Base-by-base conservation (phyloP, 1,140 invertebrate genomes). In the Drosophila nasuta region DNA sequence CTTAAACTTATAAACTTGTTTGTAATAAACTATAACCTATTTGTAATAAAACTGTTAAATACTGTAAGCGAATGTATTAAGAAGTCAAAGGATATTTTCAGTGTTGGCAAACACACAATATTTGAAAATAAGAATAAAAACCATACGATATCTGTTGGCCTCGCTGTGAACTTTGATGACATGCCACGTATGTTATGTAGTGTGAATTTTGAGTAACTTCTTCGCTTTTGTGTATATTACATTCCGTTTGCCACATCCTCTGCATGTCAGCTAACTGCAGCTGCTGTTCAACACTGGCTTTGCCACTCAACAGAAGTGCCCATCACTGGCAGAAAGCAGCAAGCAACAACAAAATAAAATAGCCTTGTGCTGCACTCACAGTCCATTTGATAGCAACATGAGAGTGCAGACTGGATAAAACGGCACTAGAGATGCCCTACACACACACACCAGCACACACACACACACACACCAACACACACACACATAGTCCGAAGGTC, bases 311-410 rank as follows among this genome's bases (percentile, higher is more conserved):
- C 62, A 35, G 45, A 72, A 43, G 13, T 15, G 62, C 45, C 46
- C 52, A 48, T 72, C 69, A 72, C 10, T 72, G 52, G 48, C 41
- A 67, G 43, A 41, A 1, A 30, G 10, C 38, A 67, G 30, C 54
- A 2, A 13, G 17, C 45, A 57, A 46, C 25, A 46, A 38, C 49
- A 20, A 33, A 48, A 20, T 25, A 25, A 52, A 28, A 25, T 1
- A 54, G n/a, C n/a, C n/a, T 3, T 33, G 7, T 30, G 38, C 28
- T 56, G 13, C 35, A 28, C 6, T 46, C 41, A 17, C 51, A 56
- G 28, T 25, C 11, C 51, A 35, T 66, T 56, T 66, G 28, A 15
- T 30, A 63, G 13, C 11, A 15, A 25, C 20, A 25, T 3, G 20
- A 25, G 20, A 25, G 20, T 25, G 3, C 1, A 49, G 49, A 38